Percentiles rank a stretch among this genome's conserved stretches.
These are phyloP conservation scores for Cryptocheilus praepositus DNA, from an alignment of 2,888 invertebrate genomes.

Conservation along the genomic window DNA sequence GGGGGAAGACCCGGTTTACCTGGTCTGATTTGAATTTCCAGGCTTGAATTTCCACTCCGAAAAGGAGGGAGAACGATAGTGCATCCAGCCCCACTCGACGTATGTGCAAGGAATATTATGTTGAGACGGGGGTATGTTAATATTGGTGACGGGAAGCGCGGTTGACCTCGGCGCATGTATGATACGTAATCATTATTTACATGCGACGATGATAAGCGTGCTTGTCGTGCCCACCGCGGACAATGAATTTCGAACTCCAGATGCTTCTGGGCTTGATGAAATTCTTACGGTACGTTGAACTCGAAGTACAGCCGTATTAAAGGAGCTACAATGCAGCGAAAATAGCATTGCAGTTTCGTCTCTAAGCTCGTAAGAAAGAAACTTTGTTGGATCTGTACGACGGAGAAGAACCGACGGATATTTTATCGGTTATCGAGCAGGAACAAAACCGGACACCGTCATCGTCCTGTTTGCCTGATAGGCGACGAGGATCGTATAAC, in stretches of 20 bases:
- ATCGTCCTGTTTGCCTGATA: too few relatives aligned
- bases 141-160: constrained; percentile 33
- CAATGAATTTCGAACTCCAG: too few relatives aligned
- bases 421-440: constrained; percentile 14
- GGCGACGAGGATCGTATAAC: constrained; percentile 4
- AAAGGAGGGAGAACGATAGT: not conserved
- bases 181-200: not conserved
- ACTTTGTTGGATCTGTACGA: too few relatives aligned
- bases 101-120: constrained; percentile 9
- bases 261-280: too few relatives aligned
- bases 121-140: constrained; percentile 19
- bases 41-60: not conserved
- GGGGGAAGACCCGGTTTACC: not conserved
- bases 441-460: constrained; percentile 19
- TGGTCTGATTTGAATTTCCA: constrained; percentile 23
- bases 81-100: not conserved
- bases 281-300: too few relatives aligned
- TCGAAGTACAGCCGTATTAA: too few relatives aligned
- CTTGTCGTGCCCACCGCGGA: too few relatives aligned
- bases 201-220: too few relatives aligned
- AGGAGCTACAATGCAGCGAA: too few relatives aligned
- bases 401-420: too few relatives aligned
- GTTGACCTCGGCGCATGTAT: not conserved
- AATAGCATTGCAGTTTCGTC: too few relatives aligned
- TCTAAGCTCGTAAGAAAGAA: too few relatives aligned